Percentiles rank a stretch among this genome's conserved stretches.
phyloP scores from a whole-genome alignment of 2,113 vertebrate genomes.

The Oreocharis arfaki region DNA sequence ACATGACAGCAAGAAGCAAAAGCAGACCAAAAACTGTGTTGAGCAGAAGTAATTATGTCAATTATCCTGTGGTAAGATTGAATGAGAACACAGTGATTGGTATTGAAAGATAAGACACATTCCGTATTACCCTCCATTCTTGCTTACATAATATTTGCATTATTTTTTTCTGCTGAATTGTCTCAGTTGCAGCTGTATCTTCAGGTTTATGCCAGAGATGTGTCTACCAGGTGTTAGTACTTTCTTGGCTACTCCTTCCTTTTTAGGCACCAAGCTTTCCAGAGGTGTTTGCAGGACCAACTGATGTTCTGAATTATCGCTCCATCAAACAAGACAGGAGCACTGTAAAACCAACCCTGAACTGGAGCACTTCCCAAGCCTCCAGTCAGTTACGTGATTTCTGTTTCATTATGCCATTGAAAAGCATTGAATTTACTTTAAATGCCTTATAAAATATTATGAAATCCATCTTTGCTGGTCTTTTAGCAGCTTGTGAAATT shows the following conservation, averaged over 20 bases:
- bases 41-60: background rate
- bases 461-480: background rate
- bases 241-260: background rate
- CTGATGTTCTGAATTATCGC: background rate
- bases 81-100: background rate
- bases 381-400: constrained; percentile 18
- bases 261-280: background rate
- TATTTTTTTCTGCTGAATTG: background rate
- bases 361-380: background rate
- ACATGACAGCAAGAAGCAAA: background rate
- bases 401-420: background rate
- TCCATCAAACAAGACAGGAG: background rate
- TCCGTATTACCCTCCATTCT: background rate
- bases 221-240: background rate
- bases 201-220: background rate
- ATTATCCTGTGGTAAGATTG: background rate
- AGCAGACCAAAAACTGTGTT: background rate
- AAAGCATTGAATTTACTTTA: background rate
- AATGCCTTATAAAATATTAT: background rate
- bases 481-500: background rate
- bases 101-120: background rate
- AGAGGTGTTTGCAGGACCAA: background rate
- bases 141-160: background rate
- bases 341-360: background rate
- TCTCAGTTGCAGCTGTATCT: background rate